Evolutionary conservation across 2,113 vertebrate species (phyloP), one percentile per base, ranked within the genome.

Genomic region (Vulpes lagopus): DNA sequence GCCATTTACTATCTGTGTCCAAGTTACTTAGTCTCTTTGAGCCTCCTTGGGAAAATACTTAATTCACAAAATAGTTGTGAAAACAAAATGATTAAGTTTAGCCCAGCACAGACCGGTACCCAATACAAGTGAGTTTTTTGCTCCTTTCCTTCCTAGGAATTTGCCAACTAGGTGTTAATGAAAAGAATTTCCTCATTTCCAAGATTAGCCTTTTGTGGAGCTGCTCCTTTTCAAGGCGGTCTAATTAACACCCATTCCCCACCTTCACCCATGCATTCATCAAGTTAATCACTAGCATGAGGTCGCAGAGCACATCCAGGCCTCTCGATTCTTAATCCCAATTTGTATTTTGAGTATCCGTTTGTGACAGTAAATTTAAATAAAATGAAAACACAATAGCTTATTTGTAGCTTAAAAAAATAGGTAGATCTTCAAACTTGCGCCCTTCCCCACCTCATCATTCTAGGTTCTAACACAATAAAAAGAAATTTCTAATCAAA

Each of bases 121-220:
- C 76, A 81, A 27, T 92, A 83, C 76, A 95, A 93, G 60, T 91
- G 96, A 95, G 27, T 80, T 92, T 96, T 76, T 73, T 97, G 80
- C 43, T 82, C 51, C 73, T 96, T 96, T 73, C 38, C 67, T 94
- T 96, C 16, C 87, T 11, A 88, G 78, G 85, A 97, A 97, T 96
- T 92, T 95, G 90, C 38, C 94, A 95, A 97, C 80, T 96, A 91
- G 88, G 90, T 93, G 94, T 89, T 94, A 98, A 97, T 98, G 67
- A 97, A 95, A 96, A 96, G 69, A 95, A 95, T 85, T 88, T 97
- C 83, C 20, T 2, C 3, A 1, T 95, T 95, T 95, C 88, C 93
- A 96, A 92, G 96, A 96, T 97, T 97, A 97, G 97, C 80, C 98
- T 98, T 98, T 98, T 98, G 76, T 96, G 91, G 94, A 95, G 76